Conservation (phyloP, 2,113 vertebrate species). For the Procavia capensis region DNA sequence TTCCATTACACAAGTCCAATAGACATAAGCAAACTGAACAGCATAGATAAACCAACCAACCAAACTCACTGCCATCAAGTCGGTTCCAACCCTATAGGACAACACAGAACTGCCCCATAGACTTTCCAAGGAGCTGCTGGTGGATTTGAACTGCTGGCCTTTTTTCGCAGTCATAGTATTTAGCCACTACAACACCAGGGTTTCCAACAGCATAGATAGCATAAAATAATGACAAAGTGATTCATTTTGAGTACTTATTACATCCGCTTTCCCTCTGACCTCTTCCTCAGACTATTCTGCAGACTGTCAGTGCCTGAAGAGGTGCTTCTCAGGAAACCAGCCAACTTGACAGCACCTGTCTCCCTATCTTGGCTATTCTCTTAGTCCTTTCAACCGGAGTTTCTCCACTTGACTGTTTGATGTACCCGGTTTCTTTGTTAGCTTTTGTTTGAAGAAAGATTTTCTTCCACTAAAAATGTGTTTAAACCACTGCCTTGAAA, state of each 20-base stretch:
- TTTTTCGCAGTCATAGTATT: no score
- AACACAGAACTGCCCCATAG: no score
- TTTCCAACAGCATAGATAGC: not conserved
- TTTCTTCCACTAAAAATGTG: not conserved
- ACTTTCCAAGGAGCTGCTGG: no score
- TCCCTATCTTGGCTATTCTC: not conserved
- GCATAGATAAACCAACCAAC: no score
- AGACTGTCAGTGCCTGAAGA: not conserved
- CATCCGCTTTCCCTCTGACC: not conserved
- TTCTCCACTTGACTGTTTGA: not conserved
- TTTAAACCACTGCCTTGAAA: not conserved
- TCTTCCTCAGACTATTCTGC: not conserved
- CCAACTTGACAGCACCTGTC: not conserved
- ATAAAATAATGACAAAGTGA: not conserved
- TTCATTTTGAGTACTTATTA: not conserved
- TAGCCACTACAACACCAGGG: no score
- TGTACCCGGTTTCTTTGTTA: not conserved
- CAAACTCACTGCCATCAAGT: no score
- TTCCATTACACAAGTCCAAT: not conserved
- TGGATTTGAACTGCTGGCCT: no score
- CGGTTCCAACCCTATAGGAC: no score
- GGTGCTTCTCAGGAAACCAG: not conserved
- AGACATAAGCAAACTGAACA: not conserved
- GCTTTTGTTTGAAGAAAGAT: not conserved
- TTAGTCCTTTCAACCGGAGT: not conserved